These are phyloP conservation scores for Brotula barbata DNA, from an alignment of 2,797 vertebrate species.

Conservation along the genomic window DNA sequence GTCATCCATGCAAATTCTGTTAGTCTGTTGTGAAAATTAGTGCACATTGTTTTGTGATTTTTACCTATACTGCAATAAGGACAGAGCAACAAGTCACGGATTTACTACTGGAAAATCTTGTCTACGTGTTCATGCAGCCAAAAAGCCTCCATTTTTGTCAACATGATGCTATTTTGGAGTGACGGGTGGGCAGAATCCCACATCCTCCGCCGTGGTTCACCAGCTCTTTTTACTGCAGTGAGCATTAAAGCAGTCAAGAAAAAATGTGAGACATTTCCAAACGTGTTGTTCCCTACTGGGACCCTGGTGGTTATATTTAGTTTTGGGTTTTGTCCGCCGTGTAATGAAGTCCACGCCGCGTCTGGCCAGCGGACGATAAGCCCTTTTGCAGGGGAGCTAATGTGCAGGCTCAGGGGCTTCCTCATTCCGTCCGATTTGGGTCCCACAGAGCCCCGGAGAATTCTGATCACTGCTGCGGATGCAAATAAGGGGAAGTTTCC, in stretches of 20 bases:
- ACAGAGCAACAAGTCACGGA: not conserved
- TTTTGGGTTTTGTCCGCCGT: slow-evolving; percentile 55
- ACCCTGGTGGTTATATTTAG: slow-evolving; percentile 58
- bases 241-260: slow-evolving; percentile 18
- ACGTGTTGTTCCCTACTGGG: slow-evolving; percentile 44
- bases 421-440: slow-evolving; percentile 44
- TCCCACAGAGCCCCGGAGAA: slow-evolving; percentile 46
- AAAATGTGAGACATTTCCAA: slow-evolving; percentile 38
- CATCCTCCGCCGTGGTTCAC: slow-evolving; percentile 11
- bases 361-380: slow-evolving; percentile 58
- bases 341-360: slow-evolving; percentile 50
- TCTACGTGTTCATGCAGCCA: slow-evolving; percentile 13
- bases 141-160: slow-evolving; percentile 30
- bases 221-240: slow-evolving; percentile 11
- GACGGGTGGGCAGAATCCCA: slow-evolving; percentile 38
- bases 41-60: no score
- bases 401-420: slow-evolving; percentile 54
- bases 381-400: slow-evolving; percentile 53
- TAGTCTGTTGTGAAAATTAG: no score
- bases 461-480: slow-evolving; percentile 61
- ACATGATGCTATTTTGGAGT: slow-evolving; percentile 38
- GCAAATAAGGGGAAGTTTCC: slow-evolving; percentile 66
- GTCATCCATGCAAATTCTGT: no score
- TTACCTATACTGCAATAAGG: no score
- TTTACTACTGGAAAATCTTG: slow-evolving; percentile 11